Conservation (phyloP, 2,888 invertebrate species). For the Sepiola atlantica region DNA sequence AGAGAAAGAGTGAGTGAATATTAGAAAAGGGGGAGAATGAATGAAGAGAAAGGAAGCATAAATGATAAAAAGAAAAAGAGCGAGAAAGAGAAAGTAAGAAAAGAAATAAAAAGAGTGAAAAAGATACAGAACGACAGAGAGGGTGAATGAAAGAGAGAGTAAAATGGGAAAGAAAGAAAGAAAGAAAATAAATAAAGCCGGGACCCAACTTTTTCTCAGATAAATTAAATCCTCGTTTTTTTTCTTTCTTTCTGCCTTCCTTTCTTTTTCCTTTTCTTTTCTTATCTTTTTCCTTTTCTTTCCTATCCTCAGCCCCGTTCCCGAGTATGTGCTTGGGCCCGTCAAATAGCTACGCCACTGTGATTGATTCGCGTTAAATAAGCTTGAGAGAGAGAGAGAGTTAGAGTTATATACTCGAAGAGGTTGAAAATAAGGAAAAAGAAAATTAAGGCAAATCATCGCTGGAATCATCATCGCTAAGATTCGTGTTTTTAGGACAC, state of each 20-base stretch:
- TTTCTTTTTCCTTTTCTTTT: background rate
- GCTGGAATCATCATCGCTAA: background rate
- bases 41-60: too few species aligned
- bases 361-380: conserved; percentile 1
- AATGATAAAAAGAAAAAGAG: too few species aligned
- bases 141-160: too few species aligned
- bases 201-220: background rate
- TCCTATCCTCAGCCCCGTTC: background rate
- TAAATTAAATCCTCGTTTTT: too few species aligned
- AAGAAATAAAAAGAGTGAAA: too few species aligned
- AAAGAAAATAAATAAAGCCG: background rate
- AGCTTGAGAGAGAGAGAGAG: background rate
- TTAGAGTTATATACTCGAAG: background rate
- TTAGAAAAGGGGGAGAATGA: too few species aligned
- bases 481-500: conserved; percentile 32
- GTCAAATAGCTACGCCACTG: conserved; percentile 18
- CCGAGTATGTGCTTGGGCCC: conserved; percentile 5
- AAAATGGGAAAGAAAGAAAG: background rate
- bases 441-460: background rate
- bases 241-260: background rate
- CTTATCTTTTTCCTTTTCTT: background rate
- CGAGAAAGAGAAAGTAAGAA: too few species aligned
- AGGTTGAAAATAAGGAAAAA: background rate
- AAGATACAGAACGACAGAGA: too few species aligned
- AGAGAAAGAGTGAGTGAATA: too few species aligned